Percentiles rank a stretch among this genome's conserved stretches.
phyloP scores from a whole-genome alignment of 2,113 vertebrate genomes.

The Megaleporinus macrocephalus region DNA sequence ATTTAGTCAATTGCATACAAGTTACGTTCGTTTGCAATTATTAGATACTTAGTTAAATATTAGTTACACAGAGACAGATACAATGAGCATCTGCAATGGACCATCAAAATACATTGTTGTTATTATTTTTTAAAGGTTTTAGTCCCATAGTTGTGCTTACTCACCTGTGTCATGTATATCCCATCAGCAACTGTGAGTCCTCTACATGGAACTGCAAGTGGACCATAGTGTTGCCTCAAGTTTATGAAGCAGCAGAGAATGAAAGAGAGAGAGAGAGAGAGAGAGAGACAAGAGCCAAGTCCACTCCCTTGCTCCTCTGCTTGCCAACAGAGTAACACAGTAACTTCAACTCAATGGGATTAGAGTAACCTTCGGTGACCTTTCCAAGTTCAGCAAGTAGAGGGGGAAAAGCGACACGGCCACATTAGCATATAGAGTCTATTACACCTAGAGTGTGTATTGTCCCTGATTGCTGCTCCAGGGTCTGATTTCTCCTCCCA shows the following conservation, averaged over 20 bases:
- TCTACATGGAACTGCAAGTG: neutral
- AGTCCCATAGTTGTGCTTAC: neutral
- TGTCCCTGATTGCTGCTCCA: conserved; percentile 16
- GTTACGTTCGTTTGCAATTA: too few relatives aligned
- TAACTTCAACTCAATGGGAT: conserved; percentile 1
- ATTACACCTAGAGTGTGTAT: conserved; percentile 20
- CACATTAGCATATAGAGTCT: conserved; percentile 26
- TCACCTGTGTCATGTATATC: conserved; percentile 21
- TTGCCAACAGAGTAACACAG: neutral
- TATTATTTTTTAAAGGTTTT: too few relatives aligned
- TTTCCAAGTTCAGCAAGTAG: neutral
- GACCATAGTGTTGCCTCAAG: neutral
- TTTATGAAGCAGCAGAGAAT: neutral
- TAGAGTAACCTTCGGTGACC: neutral
- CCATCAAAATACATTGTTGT: too few relatives aligned
- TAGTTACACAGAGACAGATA: too few relatives aligned
- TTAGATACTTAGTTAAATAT: too few relatives aligned
- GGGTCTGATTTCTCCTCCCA: conserved; percentile 36
- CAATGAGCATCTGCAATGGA: too few relatives aligned
- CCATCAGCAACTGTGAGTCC: neutral
- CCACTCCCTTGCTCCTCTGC: neutral
- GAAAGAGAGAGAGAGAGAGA: neutral
- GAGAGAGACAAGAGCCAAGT: neutral
- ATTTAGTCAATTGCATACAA: too few relatives aligned
- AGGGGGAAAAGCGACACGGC: conserved; percentile 8